These are phyloP conservation scores for Trematomus loennbergii DNA, from an alignment of 2,113 vertebrate species.

Conservation along the genomic window DNA sequence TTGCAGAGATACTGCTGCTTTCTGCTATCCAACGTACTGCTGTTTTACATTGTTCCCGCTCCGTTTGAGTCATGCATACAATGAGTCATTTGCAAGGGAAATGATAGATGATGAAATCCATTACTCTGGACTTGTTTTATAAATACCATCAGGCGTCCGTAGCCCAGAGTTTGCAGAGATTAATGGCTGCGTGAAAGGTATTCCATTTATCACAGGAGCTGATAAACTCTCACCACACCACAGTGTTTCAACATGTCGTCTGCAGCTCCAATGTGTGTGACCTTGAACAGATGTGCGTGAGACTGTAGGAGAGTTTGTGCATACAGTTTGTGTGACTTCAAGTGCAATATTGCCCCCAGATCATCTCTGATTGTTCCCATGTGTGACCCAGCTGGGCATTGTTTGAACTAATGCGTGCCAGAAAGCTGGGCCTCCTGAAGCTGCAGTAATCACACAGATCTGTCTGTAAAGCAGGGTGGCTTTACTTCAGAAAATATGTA, in stretches of 20 bases:
- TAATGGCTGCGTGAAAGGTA: slow-evolving; percentile 45
- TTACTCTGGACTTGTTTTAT: slow-evolving; percentile 64
- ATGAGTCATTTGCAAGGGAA: slow-evolving; percentile 30
- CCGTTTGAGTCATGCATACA: slow-evolving; percentile 22
- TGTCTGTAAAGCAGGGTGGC: slow-evolving; percentile 25
- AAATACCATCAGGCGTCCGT: slow-evolving; percentile 50
- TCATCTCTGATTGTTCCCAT: slow-evolving; percentile 73
- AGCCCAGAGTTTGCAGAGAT: slow-evolving; percentile 40
- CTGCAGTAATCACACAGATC: slow-evolving; percentile 56
- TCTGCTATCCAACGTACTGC: slow-evolving; percentile 28
- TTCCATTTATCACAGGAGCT: slow-evolving; percentile 55
- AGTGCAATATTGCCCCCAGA: slow-evolving; percentile 51
- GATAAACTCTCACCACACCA: slow-evolving; percentile 49
- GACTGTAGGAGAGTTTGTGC: slow-evolving; percentile 24
- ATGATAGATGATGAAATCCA: slow-evolving; percentile 53
- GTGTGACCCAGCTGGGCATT: slow-evolving; percentile 55
- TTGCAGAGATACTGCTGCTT: slow-evolving; percentile 25
- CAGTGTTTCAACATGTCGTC: slow-evolving; percentile 20
- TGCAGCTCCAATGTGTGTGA: slow-evolving; percentile 24
- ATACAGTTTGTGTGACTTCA: slow-evolving; percentile 29
- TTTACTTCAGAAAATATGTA: slow-evolving; percentile 23
- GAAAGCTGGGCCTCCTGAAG: slow-evolving; percentile 34
- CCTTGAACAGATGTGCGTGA: slow-evolving; percentile 39
- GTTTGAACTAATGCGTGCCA: slow-evolving; percentile 61
- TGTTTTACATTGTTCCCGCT: slow-evolving; percentile 32